A percentile compares a stretch with the other conserved stretches of the same genome.
These are phyloP conservation scores for Belonocnema kinseyi DNA, from an alignment of 1,140 invertebrate species.

Conservation along the genomic window DNA sequence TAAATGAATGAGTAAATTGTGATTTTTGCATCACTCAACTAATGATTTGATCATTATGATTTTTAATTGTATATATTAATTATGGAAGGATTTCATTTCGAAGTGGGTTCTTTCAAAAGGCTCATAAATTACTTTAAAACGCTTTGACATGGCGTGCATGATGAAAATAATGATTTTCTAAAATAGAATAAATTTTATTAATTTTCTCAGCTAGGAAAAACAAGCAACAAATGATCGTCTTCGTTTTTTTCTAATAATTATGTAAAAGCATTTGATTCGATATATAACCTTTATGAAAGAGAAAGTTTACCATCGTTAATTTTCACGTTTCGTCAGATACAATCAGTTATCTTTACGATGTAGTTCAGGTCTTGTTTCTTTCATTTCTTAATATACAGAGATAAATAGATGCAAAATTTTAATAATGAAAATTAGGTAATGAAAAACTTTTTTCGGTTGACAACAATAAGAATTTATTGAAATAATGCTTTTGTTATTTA, in stretches of 20 bases:
- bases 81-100: too few relatives aligned
- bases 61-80: too few relatives aligned
- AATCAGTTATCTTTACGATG: too few relatives aligned
- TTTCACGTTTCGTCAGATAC: too few relatives aligned
- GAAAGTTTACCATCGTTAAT: too few relatives aligned
- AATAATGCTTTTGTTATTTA: constrained; percentile 45
- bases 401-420: not conserved
- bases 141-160: not conserved
- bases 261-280: too few relatives aligned
- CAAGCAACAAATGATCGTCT: too few relatives aligned
- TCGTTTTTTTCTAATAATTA: too few relatives aligned
- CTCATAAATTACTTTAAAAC: not conserved
- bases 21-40: not conserved
- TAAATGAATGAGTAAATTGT: not conserved
- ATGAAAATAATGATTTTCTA: not conserved
- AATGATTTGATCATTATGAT: too few relatives aligned
- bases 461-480: not conserved
- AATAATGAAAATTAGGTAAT: not conserved
- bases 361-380: too few relatives aligned
- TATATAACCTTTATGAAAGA: too few relatives aligned
- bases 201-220: not conserved
- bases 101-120: not conserved
- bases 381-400: too few relatives aligned
- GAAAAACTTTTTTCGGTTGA: not conserved
- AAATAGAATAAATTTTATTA: not conserved